These are phyloP conservation scores for Apamea monoglypha DNA, from an alignment of 2,888 invertebrate genomes.

Conservation along the genomic window DNA sequence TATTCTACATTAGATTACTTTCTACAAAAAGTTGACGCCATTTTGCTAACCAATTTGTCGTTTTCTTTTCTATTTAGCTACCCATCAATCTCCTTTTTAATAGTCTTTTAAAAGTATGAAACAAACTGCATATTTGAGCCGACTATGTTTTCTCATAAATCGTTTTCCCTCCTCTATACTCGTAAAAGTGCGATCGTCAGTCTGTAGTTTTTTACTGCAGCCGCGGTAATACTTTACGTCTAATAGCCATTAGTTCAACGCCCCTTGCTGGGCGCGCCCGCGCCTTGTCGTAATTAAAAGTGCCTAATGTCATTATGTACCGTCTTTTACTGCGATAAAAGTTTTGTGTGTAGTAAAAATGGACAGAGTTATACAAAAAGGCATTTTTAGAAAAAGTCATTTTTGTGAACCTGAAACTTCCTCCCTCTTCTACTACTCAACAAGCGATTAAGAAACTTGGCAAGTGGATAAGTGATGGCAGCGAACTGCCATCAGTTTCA, in stretches of 20 bases:
- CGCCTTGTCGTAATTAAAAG: conserved; percentile 61
- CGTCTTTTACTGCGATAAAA: conserved; percentile 35
- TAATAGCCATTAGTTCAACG: conserved; percentile 72
- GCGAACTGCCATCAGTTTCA: conserved; percentile 17
- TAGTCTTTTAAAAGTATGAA: conserved; percentile 1
- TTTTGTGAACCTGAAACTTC: background rate
- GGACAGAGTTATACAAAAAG: background rate
- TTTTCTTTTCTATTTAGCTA: background rate
- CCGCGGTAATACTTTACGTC: conserved; percentile 56
- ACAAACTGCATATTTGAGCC: conserved; percentile 3
- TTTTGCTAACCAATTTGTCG: conserved; percentile 30
- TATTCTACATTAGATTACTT: conserved; percentile 25
- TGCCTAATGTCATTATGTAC: conserved; percentile 56
- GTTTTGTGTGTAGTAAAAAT: conserved; percentile 14
- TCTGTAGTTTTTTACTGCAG: conserved; percentile 65
- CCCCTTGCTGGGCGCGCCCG: conserved; percentile 63
- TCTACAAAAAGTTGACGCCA: conserved; percentile 16
- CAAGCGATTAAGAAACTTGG: conserved; percentile 22
- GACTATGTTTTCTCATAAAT: conserved; percentile 46
- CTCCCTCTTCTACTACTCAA: background rate
- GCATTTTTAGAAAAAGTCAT: background rate
- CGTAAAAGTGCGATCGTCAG: conserved; percentile 44
- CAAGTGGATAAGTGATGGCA: conserved; percentile 1
- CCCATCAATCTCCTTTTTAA: background rate
- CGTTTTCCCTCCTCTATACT: conserved; percentile 36